Base-by-base conservation (phyloP, 2,113 vertebrate genomes). In the Trochalopteron elliotii region DNA sequence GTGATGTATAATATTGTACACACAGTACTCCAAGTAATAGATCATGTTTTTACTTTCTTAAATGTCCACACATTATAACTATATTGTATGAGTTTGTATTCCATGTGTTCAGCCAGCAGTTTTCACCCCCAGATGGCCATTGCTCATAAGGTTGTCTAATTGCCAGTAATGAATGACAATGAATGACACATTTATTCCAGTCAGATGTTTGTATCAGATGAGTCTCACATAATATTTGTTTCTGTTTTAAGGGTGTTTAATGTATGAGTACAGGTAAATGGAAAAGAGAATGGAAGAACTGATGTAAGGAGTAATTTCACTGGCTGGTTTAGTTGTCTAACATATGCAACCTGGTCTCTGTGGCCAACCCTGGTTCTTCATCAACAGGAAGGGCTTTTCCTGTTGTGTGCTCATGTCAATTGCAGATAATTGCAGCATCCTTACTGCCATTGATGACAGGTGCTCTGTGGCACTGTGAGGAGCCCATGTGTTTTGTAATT, bases 11-110 rank as follows among this genome's bases (percentile, higher is more conserved):
- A 39, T 28, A 24, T 5, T 9, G 1, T 8, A 27, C 16, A 33
- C 5, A 33, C 5, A 30, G 11, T 44, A 30, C 24, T 79, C 7
- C 42, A 67, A 61, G 23, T 31, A 65, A 84, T 11, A 53, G 10
- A 31, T 56, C 12, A 15, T 7, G 3, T 17, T 47, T 4, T 39
- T 94, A 57, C 15, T 84, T 82, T 79, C 17, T 47, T 60, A 83
- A 60, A 76, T 25, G 5, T 21, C 52, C 7, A 11, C 1, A 0
- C 4, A 14, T 17, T 33, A 14, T 5, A 2, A 6, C 7, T 92
- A 12, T 18, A 28, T 28, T 27, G 4, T 33, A 33, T 42, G 15
- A 70, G 9, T 56, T 57, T 70, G 7, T 53, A 53, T 55, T 25
- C 2, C 28, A 59, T 42, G 25, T 23, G 64, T 21, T 42, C 16